Percentiles rank a stretch among this genome's conserved stretches.
phyloP scores from a whole-genome alignment of 2,888 invertebrate genomes.

The Aplocera efformata region DNA sequence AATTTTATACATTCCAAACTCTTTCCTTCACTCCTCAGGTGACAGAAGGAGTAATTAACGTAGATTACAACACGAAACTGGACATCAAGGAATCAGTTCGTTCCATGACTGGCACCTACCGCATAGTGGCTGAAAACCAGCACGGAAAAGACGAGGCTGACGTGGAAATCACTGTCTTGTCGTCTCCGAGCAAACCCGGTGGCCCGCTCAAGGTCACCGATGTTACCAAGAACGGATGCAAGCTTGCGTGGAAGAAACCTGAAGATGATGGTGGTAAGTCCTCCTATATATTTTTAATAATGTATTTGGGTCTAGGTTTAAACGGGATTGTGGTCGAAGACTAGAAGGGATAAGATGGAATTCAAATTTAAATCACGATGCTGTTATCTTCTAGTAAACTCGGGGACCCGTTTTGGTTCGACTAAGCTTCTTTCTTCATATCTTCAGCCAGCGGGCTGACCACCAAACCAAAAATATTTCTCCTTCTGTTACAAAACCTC shows the following conservation, averaged over 20 bases:
- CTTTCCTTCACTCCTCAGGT: conserved; percentile 56
- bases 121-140: conserved; percentile 93
- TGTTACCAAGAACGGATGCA: conserved; percentile 93
- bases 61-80: conserved; percentile 94
- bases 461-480: no score
- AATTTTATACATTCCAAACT: no score
- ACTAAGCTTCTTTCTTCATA: no score
- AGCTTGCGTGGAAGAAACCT: conserved; percentile 95
- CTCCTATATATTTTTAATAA: background rate
- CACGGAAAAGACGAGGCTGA: conserved; percentile 96
- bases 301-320: no score
- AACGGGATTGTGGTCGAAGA: no score
- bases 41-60: conserved; percentile 88
- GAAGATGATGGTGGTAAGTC: conserved; percentile 93
- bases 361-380: no score
- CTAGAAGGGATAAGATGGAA: no score
- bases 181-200: conserved; percentile 91
- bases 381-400: no score
- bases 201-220: conserved; percentile 94
- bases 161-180: conserved; percentile 93
- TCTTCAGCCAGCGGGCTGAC: no score
- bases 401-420: no score
- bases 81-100: conserved; percentile 88
- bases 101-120: conserved; percentile 94
- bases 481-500: no score